Base-by-base conservation (phyloP, 1,140 invertebrate species). In the Bombus pascuorum region DNA sequence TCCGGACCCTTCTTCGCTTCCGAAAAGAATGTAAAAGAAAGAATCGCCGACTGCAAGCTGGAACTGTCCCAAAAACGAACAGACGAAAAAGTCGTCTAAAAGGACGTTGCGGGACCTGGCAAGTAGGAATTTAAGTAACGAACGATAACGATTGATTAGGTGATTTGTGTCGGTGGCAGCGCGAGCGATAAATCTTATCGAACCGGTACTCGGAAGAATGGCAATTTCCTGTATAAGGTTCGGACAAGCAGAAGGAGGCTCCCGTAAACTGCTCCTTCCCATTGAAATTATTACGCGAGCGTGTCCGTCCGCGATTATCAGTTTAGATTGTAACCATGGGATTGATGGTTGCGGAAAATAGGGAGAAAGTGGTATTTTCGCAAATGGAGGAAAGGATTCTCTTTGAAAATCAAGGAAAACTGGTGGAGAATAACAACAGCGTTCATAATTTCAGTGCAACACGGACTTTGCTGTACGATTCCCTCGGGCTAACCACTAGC, bases 391-490 rank as follows among this genome's bases (percentile, higher is more conserved):
- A 57, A 12, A 18, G 10, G 13, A 37, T 42, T n/a, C 37, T 42
- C 28, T 3, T 6, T 10, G 25, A 12, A 59, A 62, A 62, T 18
- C 25, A 2, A 15, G 37, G 28, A 78, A 78, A 42, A 34, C 34
- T 2, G 74, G 32, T 9, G 1, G n/a, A 65, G 18, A 15, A 0
- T 32, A 66, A 66, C 10, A 59, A 42, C 68, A 68, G 15, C 62
- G 47, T 32, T 70, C 79, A 78, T 86, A 88, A 89, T 89, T 89
- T 89, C 74, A 18, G 18, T 18, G 39, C 53, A 88, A 86, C 79
- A 85, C 86, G 86, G 71, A 85, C 65, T 57, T 32, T n/a, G 78
- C 34, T 66, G 34, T 8, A 15, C 32, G 10, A 6, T 34, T 44
- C 39, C 47, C 39, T 1, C 2, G 34, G 18, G 37, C 8, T 53